phyloP scores from a whole-genome alignment of 2,797 vertebrate species.

The Coregonus sp. region DNA sequence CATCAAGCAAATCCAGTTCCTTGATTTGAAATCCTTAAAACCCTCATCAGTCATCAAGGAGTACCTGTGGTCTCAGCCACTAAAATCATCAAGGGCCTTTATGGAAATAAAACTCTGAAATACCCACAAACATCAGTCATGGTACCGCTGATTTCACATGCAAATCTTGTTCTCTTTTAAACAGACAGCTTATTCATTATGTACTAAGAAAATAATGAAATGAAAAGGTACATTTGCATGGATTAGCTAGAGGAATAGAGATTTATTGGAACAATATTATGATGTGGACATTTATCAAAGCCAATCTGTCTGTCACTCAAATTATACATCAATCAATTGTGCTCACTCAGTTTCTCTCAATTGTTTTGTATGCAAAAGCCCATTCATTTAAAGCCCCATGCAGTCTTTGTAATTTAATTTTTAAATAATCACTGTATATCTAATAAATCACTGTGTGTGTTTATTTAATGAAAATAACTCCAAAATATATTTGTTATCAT shows the following conservation, averaged over 20 bases:
- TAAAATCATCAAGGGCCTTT: not conserved
- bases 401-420: not conserved
- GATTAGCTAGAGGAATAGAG: too few relatives aligned
- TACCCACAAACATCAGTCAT: not conserved
- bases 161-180: constrained; percentile 6
- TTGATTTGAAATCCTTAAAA: constrained; percentile 5
- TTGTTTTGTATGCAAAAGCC: not conserved
- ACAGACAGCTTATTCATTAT: not conserved
- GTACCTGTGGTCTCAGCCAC: not conserved
- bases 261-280: not conserved
- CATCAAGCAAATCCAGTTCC: not conserved
- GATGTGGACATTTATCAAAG: not conserved
- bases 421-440: too few relatives aligned
- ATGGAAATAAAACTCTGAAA: not conserved
- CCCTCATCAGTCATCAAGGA: not conserved
- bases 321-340: not conserved
- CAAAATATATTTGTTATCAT: too few relatives aligned
- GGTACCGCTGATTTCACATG: not conserved
- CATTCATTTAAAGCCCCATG: not conserved
- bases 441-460: too few relatives aligned
- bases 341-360: not conserved
- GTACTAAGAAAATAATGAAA: not conserved
- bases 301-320: not conserved
- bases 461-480: too few relatives aligned
- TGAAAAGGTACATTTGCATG: not conserved